phyloP scores from a whole-genome alignment of 2,888 invertebrate species.

The Cantharis rufa region DNA sequence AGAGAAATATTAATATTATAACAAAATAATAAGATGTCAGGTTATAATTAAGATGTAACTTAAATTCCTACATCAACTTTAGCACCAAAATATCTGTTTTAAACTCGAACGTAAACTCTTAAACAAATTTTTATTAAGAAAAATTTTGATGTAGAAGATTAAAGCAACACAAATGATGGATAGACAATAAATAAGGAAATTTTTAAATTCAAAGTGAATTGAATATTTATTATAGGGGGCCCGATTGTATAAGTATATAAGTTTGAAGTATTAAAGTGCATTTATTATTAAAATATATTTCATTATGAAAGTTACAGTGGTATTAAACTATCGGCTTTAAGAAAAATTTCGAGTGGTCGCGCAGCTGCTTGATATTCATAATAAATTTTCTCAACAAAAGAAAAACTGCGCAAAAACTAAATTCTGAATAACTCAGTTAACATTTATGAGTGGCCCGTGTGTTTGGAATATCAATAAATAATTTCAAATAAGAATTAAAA shows the following conservation, averaged over 20 bases:
- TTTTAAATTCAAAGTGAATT: not conserved
- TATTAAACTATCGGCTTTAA: slow-evolving; percentile 32
- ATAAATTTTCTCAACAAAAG: slow-evolving; percentile 25
- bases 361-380: slow-evolving; percentile 31
- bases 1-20: slow-evolving; percentile 28
- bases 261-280: not conserved
- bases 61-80: slow-evolving; percentile 8
- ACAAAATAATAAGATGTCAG: slow-evolving; percentile 25
- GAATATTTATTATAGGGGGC: not conserved
- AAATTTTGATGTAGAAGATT: not conserved
- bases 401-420: slow-evolving; percentile 34
- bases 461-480: slow-evolving; percentile 32
- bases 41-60: slow-evolving; percentile 23
- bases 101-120: not conserved
- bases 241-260: not conserved
- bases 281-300: not conserved
- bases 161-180: not conserved
- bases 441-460: slow-evolving; percentile 31
- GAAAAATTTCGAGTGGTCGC: slow-evolving; percentile 22
- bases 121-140: not conserved
- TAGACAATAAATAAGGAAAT: not conserved
- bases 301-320: slow-evolving; percentile 7
- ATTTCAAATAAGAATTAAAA: slow-evolving; percentile 16
- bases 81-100: not conserved
- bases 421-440: slow-evolving; percentile 30